phyloP scores from a whole-genome alignment of 2,113 vertebrate species.

The Bufo gargarizans region DNA sequence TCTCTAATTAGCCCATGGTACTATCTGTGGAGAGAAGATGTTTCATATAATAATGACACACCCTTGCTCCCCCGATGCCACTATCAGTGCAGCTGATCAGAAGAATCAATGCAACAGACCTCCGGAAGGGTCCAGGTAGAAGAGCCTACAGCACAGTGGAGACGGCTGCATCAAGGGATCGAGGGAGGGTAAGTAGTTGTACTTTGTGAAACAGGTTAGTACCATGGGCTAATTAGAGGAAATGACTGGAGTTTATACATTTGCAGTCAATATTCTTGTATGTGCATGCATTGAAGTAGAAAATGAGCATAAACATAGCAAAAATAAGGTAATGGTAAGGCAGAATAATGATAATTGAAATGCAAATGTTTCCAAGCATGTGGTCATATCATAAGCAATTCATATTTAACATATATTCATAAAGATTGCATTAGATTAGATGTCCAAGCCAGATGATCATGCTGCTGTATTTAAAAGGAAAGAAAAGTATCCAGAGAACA shows the following conservation, averaged over 20 bases:
- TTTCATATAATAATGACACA: too few relatives aligned
- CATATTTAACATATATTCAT: neutral
- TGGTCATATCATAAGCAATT: neutral
- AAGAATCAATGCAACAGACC: too few relatives aligned
- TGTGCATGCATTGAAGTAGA: neutral
- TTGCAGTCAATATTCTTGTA: neutral
- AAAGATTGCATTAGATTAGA: constrained; percentile 4
- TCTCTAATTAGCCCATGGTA: too few relatives aligned
- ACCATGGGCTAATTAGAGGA: too few relatives aligned
- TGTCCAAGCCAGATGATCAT: constrained; percentile 5
- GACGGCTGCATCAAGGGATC: too few relatives aligned
- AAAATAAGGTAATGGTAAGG: neutral
- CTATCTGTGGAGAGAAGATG: too few relatives aligned
- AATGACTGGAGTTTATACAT: neutral
- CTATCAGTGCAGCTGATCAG: too few relatives aligned
- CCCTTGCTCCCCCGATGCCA: too few relatives aligned
- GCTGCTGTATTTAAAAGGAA: constrained; percentile 13
- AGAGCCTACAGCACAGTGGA: too few relatives aligned
- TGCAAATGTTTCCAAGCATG: neutral
- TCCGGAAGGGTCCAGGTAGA: too few relatives aligned
- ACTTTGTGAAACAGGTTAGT: too few relatives aligned
- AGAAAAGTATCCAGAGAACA: neutral
- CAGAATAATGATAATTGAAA: constrained; percentile 3
- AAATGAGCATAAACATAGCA: neutral
- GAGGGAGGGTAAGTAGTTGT: too few relatives aligned